Base-by-base conservation (phyloP, 1,140 invertebrate genomes). In the Branchinecta lindahli region DNA sequence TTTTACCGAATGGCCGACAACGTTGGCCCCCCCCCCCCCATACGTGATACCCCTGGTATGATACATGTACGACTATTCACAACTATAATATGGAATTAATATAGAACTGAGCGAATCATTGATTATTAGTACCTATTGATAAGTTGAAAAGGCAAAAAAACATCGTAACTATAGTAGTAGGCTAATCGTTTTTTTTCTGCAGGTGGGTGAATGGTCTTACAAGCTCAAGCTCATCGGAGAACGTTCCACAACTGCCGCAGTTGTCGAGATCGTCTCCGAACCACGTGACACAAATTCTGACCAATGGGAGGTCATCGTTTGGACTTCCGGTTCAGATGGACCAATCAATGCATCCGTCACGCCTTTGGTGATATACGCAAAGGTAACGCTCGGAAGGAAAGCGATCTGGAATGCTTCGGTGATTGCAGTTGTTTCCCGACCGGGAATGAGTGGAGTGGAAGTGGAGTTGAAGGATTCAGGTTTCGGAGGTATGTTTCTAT, bases 191-290 rank as follows among this genome's bases (percentile, higher is more conserved):
- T 33, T 33, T 33, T 33, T 33, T 33, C 33, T 5, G 5, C 5
- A 33, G 33, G 33, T 4, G 2, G 75, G 75, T 0, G 68, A 73
- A 8, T 76, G 75, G 75, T 74, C 66, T 12, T 76, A 76, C 70
- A 70, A 69, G 8, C 68, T 76, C 12, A 75, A 74, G 46, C 75
- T 75, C 66, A 75, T 73, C 61, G 68, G 73, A 45, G 72, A 73
- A 74, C 69, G 70, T 7, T 71, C 72, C 6, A 69, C 72, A 45
- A 72, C 74, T 20, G 68, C 75, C 15, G 72, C 68, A 45, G 70
- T 76, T 47, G 21, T 69, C 45, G 75, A 75, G 66, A 75, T 75
- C 20, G 72, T 75, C 44, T 75, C 75, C 8, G 74, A 76, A 68
- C 70, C 74, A 15, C 52, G 52, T 15, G 52, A 61, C 18, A 20